Conservation (phyloP, 2,797 vertebrate species). For the Xerus rutilus region DNA sequence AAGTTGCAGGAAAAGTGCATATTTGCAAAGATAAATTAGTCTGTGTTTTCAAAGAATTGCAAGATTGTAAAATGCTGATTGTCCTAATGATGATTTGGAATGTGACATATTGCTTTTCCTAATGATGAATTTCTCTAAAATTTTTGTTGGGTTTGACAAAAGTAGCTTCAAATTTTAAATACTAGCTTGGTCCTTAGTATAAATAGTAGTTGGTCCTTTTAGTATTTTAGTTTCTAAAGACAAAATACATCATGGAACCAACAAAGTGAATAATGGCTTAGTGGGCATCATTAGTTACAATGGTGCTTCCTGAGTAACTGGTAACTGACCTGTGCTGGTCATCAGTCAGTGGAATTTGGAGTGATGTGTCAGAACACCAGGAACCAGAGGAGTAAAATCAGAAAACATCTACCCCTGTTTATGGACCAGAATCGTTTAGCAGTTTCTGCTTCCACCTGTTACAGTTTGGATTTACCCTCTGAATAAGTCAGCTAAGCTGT, state of each 20-base stretch:
- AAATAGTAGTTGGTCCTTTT: constrained; percentile 58
- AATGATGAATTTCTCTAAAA: constrained; percentile 63
- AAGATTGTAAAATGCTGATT: neutral
- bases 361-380: neutral
- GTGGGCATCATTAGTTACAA: constrained; percentile 11
- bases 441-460: neutral
- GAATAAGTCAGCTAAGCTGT: constrained; percentile 40
- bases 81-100: neutral
- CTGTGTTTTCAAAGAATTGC: constrained; percentile 26
- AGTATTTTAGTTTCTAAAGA: constrained; percentile 67
- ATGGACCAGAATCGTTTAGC: neutral
- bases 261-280: constrained; percentile 60
- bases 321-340: constrained; percentile 35
- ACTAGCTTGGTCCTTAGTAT: constrained; percentile 41
- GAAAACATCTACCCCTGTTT: constrained; percentile 47
- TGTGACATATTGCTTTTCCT: neutral
- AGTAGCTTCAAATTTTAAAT: constrained; percentile 69
- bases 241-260: constrained; percentile 65
- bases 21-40: neutral
- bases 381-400: neutral
- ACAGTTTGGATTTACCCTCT: neutral
- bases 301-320: constrained; percentile 41
- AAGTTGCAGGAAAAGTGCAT: neutral
- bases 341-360: constrained; percentile 54
- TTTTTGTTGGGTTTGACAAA: constrained; percentile 48